Conservation (phyloP, 2,888 invertebrate genomes). For the Scaptomyza parva region DNA sequence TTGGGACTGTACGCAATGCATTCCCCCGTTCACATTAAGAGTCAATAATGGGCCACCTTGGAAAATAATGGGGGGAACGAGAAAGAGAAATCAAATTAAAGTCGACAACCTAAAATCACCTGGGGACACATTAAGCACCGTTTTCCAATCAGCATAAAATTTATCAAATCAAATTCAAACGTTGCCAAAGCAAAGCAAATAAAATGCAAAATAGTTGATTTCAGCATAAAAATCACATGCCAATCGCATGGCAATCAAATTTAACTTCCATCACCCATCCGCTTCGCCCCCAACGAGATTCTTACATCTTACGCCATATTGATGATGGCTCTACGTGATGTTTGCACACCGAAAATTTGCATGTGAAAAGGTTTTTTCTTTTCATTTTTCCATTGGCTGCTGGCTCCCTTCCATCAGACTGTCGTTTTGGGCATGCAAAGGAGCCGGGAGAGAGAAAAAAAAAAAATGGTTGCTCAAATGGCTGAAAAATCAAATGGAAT, state of each 20-base stretch:
- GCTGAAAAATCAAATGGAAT: slow-evolving; percentile 51
- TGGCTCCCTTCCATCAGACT: slow-evolving; percentile 44
- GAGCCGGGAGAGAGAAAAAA: background rate
- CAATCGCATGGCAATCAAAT: slow-evolving; percentile 67
- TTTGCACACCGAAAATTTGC: slow-evolving; percentile 66
- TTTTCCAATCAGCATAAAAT: slow-evolving; percentile 80
- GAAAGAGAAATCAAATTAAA: slow-evolving; percentile 53
- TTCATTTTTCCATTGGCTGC: slow-evolving; percentile 46
- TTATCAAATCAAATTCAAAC: slow-evolving; percentile 79
- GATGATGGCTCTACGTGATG: slow-evolving; percentile 66
- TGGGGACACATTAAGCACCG: slow-evolving; percentile 76
- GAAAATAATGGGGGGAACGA: slow-evolving; percentile 59
- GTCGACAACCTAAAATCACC: slow-evolving; percentile 35
- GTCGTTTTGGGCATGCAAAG: slow-evolving; percentile 27
- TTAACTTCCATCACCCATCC: background rate
- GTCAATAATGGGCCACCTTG: slow-evolving; percentile 77
- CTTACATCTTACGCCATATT: slow-evolving; percentile 53
- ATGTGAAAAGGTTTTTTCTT: slow-evolving; percentile 73
- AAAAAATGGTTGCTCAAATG: slow-evolving; percentile 31
- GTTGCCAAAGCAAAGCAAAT: slow-evolving; percentile 45
- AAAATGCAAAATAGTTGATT: slow-evolving; percentile 67
- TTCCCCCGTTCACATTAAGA: slow-evolving; percentile 72
- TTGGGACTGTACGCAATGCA: slow-evolving; percentile 62
- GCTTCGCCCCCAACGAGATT: background rate
- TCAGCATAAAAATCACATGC: slow-evolving; percentile 72